Evolutionary conservation across 1,140 invertebrate genomes (phyloP).

Genomic region (Heterodera schachtii): DNA sequence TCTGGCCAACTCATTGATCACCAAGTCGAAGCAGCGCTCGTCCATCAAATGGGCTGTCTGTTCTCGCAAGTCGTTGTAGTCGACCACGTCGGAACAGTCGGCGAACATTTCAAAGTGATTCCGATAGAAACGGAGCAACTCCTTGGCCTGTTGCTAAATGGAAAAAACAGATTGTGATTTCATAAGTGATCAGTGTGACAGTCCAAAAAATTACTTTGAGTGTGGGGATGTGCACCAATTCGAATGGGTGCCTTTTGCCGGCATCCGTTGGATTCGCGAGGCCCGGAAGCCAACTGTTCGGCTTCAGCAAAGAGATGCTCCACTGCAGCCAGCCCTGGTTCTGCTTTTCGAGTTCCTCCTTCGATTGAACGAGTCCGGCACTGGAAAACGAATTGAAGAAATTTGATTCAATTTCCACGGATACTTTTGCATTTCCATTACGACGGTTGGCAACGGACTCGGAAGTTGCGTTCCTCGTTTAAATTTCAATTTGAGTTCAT

Average conservation of each 20-base stretch:
- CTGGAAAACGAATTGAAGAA: constrained; percentile 26
- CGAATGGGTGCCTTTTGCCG: constrained; percentile 14
- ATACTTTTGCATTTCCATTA: constrained; percentile 53
- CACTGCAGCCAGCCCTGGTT: constrained; percentile 53
- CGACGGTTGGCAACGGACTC: constrained; percentile 43
- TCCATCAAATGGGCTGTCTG: constrained; percentile 39
- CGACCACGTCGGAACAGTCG: constrained; percentile 61
- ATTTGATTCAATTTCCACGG: neutral
- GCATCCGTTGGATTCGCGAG: neutral
- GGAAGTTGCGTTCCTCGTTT: constrained; percentile 56
- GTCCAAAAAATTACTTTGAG: constrained; percentile 37
- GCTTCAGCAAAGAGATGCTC: constrained; percentile 45
- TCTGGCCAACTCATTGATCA: constrained; percentile 52
- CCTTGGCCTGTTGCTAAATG: constrained; percentile 41
- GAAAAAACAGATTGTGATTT: too few relatives aligned
- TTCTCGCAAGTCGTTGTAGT: constrained; percentile 54
- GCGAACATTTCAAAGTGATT: constrained; percentile 46
- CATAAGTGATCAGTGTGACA: neutral
- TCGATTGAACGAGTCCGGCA: constrained; percentile 33
- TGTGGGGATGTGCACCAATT: constrained; percentile 54
- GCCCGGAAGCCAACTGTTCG: constrained; percentile 35
- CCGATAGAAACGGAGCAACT: constrained; percentile 54
- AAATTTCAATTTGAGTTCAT: constrained; percentile 56
- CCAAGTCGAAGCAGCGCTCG: constrained; percentile 54
- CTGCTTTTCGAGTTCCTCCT: constrained; percentile 39